phyloP scores from a whole-genome alignment of 2,888 invertebrate species.

The Blastobasis adustella region DNA sequence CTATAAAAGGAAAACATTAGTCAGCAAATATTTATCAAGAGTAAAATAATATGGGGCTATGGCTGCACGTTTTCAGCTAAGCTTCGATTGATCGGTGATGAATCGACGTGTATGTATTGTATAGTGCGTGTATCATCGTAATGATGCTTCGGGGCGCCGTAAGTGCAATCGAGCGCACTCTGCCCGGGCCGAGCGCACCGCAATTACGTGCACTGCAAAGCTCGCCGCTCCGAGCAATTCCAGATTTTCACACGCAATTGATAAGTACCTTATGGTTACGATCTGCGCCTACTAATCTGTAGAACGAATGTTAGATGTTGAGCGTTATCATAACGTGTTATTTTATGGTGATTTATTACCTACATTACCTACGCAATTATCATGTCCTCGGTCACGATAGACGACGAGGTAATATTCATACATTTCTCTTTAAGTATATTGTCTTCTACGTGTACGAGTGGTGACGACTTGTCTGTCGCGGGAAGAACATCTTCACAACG shows the following conservation, averaged over 20 bases:
- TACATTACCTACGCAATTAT: too few species aligned
- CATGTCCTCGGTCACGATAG: too few species aligned
- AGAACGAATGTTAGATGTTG: conserved; percentile 25
- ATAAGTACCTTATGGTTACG: conserved; percentile 19
- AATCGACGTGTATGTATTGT: too few species aligned
- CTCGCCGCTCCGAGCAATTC: conserved; percentile 40
- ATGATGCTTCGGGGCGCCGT: conserved; percentile 31
- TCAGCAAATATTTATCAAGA: too few species aligned
- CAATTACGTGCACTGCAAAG: conserved; percentile 46
- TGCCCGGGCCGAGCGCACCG: conserved; percentile 21
- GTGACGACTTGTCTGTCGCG: too few species aligned
- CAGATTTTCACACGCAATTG: conserved; percentile 56
- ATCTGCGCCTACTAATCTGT: conserved; percentile 12
- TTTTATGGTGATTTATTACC: neutral
- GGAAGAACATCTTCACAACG: too few species aligned
- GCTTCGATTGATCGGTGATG: too few species aligned
- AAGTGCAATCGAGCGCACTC: conserved; percentile 28
- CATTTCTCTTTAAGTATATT: too few species aligned
- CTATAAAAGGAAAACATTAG: conserved; percentile 48
- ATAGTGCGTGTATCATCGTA: conserved; percentile 40
- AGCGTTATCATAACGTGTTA: conserved; percentile 17
- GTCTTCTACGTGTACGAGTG: too few species aligned
- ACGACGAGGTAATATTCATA: too few species aligned
- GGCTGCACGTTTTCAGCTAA: too few species aligned
- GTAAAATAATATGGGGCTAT: neutral